Evolutionary conservation across 2,113 vertebrate genomes (phyloP).

Genomic region (Triplophysa siluroides): DNA sequence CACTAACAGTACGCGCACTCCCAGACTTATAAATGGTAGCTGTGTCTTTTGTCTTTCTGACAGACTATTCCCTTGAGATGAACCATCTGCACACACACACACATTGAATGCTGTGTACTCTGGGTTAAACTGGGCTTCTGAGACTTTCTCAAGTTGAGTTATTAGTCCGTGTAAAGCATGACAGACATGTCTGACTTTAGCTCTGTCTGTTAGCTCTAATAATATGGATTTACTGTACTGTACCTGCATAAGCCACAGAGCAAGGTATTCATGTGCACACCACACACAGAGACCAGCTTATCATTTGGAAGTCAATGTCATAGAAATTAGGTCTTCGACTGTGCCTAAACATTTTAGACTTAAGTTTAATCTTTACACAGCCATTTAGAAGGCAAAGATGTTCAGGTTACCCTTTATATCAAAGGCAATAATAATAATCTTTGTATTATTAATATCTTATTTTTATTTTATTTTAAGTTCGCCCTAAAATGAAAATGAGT

Average conservation of each 20-base stretch:
- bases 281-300: conserved; percentile 36
- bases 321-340: neutral
- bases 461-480: too few species aligned
- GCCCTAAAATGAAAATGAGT: too few species aligned
- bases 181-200: conserved; percentile 32
- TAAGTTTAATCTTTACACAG: neutral
- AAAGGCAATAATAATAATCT: neutral
- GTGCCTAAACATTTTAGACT: neutral
- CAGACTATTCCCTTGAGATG: conserved; percentile 38
- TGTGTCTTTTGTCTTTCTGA: conserved; percentile 51
- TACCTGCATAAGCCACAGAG: conserved; percentile 4
- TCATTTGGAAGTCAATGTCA: conserved; percentile 32
- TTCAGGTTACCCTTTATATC: neutral
- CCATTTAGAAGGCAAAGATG: neutral
- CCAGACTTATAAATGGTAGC: conserved; percentile 67
- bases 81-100: conserved; percentile 36
- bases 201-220: neutral
- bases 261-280: conserved; percentile 19
- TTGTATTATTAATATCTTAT: too few species aligned
- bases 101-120: neutral
- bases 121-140: conserved; percentile 1
- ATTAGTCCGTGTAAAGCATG: conserved; percentile 31
- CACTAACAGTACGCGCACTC: conserved; percentile 14
- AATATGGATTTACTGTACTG: neutral
- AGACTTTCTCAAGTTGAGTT: conserved; percentile 3